Evolutionary conservation across 2,797 vertebrate species (phyloP), one percentile per base, ranked within the genome.

Genomic region (Coregonus suidteri): DNA sequence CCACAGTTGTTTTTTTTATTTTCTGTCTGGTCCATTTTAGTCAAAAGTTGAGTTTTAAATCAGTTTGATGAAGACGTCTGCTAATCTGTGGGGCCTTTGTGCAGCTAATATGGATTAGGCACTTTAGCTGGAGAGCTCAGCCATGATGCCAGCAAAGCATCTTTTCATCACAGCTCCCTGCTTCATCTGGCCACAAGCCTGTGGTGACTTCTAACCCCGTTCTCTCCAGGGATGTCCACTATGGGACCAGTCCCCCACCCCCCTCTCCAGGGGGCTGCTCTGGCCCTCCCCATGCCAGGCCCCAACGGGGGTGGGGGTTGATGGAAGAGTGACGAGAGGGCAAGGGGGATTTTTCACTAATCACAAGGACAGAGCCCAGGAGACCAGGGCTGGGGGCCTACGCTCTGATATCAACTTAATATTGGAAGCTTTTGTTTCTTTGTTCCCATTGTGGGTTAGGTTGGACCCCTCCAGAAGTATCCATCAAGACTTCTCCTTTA

Each of bases 51-150:
- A 87, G 75, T 89, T 92, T 91, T 83, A 91, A 93, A 91, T 91
- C 83, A 89, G 91, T 92, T 91, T 80, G 91, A 93, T 88, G 83
- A 91, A 88, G 86, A 91, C 78, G 84, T 89, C 77, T 69, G 76
- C 83, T 92, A 92, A 93, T 92, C 91, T 91, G 81, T 82, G 3
- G 76, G 62, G 84, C 87, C 90, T 90, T 91, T 92, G 86, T 88
- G 86, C 74, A 82, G 90, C 91, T 91, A 90, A 93, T 93, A 92
- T 93, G 92, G 92, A 94, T 94, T 91, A 92, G 90, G 86, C 90
- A 90, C 91, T 93, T 90, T 89, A 87, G 91, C 89, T 86, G 77
- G 75, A 84, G 81, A 87, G 91, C 90, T 92, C 90, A 90, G 87
- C 80, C 85, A 91, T 83, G 87, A 91, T 87, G 90, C 86, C 89